Percentiles rank a stretch among this genome's conserved stretches.
Evolutionary conservation across 2,888 invertebrate genomes (phyloP).

Genomic region (Atherix ibis): DNA sequence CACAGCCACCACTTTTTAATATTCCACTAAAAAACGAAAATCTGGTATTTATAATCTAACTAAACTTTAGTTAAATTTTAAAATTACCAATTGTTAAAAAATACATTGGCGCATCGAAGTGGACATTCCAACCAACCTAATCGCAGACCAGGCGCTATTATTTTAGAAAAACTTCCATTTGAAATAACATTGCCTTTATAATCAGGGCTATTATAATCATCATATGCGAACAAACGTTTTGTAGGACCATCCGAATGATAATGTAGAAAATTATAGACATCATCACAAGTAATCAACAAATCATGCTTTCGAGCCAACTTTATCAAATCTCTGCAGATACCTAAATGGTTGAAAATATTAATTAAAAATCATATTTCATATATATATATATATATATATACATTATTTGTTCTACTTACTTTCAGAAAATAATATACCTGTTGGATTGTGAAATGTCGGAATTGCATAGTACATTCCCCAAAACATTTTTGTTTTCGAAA

Average conservation of each 20-base stretch:
- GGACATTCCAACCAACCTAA: constrained; percentile 48
- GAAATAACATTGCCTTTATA: constrained; percentile 41
- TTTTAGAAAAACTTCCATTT: constrained; percentile 48
- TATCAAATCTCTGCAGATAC: constrained; percentile 31
- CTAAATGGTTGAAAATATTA: constrained; percentile 17
- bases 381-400: neutral
- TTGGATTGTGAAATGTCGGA: constrained; percentile 44
- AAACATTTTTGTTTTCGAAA: constrained; percentile 32
- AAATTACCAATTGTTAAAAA: constrained; percentile 29
- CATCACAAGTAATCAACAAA: constrained; percentile 40
- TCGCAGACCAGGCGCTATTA: constrained; percentile 44
- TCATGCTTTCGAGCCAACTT: constrained; percentile 32
- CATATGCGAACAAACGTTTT: constrained; percentile 38
- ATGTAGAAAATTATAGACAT: constrained; percentile 44
- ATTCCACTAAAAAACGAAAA: constrained; percentile 30
- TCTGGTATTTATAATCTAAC: neutral
- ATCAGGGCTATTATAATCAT: constrained; percentile 26
- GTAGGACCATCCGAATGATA: constrained; percentile 33
- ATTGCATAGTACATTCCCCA: constrained; percentile 41
- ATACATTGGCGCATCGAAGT: constrained; percentile 26
- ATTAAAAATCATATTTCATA: constrained; percentile 5
- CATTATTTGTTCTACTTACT: no score
- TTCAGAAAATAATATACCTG: constrained; percentile 35
- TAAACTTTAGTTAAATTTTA: neutral
- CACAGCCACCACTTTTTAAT: constrained; percentile 40